Evolutionary conservation across 1,140 invertebrate species (phyloP).

Genomic region (Pristionchus pacificus): DNA sequence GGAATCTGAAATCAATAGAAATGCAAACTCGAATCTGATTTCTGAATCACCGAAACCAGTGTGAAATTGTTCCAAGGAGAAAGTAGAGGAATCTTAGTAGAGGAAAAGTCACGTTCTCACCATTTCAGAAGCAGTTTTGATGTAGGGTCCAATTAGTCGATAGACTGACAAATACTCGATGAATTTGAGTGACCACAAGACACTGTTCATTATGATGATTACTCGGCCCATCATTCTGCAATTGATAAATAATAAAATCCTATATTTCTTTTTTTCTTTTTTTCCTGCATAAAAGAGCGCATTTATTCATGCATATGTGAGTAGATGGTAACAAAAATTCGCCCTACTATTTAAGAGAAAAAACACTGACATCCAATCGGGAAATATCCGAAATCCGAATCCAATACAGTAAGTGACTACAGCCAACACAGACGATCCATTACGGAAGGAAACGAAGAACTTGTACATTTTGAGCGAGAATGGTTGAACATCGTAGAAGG

Average conservation of each 20-base stretch:
- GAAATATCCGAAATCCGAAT: neutral
- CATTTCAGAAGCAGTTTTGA: conserved; percentile 26
- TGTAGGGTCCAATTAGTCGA: conserved; percentile 21
- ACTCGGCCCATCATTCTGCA: conserved; percentile 24
- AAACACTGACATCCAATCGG: neutral
- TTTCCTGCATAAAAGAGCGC: too few species aligned
- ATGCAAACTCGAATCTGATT: neutral
- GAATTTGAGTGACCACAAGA: conserved; percentile 26
- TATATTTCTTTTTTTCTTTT: too few species aligned
- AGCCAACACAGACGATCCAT: neutral
- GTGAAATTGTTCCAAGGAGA: neutral
- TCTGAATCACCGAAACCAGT: neutral
- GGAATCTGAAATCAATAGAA: conserved; percentile 13
- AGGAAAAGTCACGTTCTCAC: neutral
- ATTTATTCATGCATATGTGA: too few species aligned
- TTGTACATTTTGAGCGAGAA: neutral
- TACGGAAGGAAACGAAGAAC: neutral
- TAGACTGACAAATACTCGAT: conserved; percentile 25
- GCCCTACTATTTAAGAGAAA: neutral
- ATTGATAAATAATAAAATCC: neutral
- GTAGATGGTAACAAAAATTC: too few species aligned
- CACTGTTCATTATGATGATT: conserved; percentile 20
- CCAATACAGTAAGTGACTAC: neutral
- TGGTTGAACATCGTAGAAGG: neutral
- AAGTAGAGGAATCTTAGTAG: neutral